A percentile compares a stretch with the other conserved stretches of the same genome.
Evolutionary conservation across 2,113 vertebrate species (phyloP).

Genomic region (Alligator mississippiensis): DNA sequence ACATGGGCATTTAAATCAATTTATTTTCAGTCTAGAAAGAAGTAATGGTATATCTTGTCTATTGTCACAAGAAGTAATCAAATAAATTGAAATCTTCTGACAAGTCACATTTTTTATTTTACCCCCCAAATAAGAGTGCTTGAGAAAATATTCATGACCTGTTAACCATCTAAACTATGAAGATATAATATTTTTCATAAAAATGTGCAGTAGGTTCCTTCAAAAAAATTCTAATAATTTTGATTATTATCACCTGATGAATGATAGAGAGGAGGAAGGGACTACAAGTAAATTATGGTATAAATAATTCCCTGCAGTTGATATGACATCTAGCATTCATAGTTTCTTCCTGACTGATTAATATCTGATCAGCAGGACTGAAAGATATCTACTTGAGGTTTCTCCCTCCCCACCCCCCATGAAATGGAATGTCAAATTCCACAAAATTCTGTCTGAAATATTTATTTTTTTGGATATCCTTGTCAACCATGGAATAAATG

Average conservation of each 20-base stretch:
- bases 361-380: neutral
- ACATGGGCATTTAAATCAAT: too few species aligned
- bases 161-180: neutral
- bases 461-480: neutral
- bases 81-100: neutral
- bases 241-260: neutral
- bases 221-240: neutral
- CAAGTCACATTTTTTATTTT: neutral
- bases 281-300: neutral
- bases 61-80: neutral
- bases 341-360: neutral
- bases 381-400: neutral
- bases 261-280: neutral
- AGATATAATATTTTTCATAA: neutral
- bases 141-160: neutral
- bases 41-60: neutral
- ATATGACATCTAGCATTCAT: neutral
- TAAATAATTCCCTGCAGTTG: neutral
- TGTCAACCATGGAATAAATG: neutral
- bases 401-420: neutral
- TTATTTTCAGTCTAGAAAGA: neutral
- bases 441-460: neutral
- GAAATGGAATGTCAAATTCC: neutral
- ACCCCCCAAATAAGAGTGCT: neutral
- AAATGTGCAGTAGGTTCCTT: neutral